Evolutionary conservation across 2,888 invertebrate genomes (phyloP), one percentile per base, ranked within the genome.

Genomic region (Stenotaenia linearis): DNA sequence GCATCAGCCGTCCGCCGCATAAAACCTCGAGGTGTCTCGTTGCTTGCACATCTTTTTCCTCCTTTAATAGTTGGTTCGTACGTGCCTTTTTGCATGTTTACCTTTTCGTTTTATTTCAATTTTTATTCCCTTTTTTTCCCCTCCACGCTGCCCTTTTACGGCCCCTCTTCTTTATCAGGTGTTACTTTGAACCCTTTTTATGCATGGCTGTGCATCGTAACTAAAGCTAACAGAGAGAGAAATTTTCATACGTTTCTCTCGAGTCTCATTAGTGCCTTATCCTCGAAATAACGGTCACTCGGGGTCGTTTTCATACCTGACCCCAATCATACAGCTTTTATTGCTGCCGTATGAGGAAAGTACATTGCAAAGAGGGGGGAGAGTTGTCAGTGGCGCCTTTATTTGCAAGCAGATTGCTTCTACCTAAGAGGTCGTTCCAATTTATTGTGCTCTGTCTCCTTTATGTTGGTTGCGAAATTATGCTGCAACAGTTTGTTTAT

Each of bases 251-350:
- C 61, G 6, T 61, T 25, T 61, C 61, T 61, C 61, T 61, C 61
- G 61, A 61, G 61, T 61, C 61, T 61, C 25, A 61, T 61, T 61
- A 61, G 61, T 61, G 61, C 61, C 25, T 61, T 61, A 61, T 61
- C 61, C 61, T 61, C 61, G 25, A 61, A 61, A 61, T 61, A 61
- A 61, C 61, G 61, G 61, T 61, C 61, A 61, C 61, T 61, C 61
- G 61, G 61, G 61, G 61, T 61, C 61, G 61, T 61, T 61, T 61
- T 61, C 61, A 61, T 61, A 61, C 61, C 61, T 61, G 61, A 61
- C 61, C 61, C 61, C 61, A 61, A 61, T 61, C 61, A 61, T 61
- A 61, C 23, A 61, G 61, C 12, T 61, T 61, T 61, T 61, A 61
- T 61, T 61, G 61, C 61, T 61, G 61, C 61, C 61, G 61, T 61